Conservation (phyloP, 2,113 vertebrate genomes). For the Pseudois nayaur region DNA sequence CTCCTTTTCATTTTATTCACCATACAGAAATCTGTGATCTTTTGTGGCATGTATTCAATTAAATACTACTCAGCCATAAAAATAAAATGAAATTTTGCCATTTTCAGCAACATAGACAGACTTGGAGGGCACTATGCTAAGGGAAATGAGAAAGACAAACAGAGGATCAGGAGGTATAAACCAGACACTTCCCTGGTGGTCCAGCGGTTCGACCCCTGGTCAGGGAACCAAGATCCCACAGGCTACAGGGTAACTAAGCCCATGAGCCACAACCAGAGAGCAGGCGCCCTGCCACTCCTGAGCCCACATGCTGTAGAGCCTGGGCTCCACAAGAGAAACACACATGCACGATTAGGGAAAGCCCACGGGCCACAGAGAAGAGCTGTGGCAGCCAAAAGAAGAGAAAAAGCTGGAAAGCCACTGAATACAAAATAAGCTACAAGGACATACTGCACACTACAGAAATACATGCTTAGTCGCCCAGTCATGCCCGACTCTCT, state of each 20-base stretch:
- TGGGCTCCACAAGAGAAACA: background rate
- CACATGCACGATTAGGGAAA: accelerated
- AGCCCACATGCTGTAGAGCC: background rate
- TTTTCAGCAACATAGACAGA: background rate
- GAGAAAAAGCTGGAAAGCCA: background rate
- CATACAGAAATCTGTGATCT: background rate
- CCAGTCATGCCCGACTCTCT: background rate
- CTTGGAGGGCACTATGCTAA: background rate
- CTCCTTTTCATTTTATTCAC: background rate
- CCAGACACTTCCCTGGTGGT: background rate
- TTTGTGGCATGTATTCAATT: background rate
- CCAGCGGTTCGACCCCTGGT: background rate
- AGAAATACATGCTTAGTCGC: background rate
- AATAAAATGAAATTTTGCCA: background rate
- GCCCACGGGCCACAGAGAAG: background rate
- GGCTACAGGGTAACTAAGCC: background rate
- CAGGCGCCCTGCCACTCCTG: background rate
- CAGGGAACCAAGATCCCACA: background rate
- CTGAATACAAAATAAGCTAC: background rate
- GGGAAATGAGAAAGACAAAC: background rate
- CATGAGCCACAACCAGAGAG: background rate
- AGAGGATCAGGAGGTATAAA: background rate
- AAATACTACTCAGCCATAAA: background rate
- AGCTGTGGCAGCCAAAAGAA: background rate
- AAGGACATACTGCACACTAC: background rate